Evolutionary conservation across 2,888 invertebrate species (phyloP).

Genomic region (Scaptomyza polygonia): DNA sequence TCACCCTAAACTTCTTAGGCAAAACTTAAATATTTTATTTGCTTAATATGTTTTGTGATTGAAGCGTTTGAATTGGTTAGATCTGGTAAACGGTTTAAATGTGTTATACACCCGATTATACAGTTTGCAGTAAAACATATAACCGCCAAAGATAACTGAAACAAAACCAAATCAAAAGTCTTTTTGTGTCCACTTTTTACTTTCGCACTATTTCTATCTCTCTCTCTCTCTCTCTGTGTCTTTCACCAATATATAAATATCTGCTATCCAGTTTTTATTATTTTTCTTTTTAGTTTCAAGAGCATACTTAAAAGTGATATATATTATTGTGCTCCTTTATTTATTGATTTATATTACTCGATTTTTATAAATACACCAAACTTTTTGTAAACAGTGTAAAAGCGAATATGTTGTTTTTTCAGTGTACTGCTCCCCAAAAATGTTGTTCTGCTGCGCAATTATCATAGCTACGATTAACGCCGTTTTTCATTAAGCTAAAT

Average conservation of each 20-base stretch:
- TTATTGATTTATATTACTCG: slow-evolving; percentile 31
- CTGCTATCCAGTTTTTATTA: slow-evolving; percentile 30
- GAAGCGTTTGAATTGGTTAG: slow-evolving; percentile 47
- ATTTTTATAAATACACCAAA: slow-evolving; percentile 55
- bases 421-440: slow-evolving; percentile 76
- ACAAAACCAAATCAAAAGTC: slow-evolving; percentile 25
- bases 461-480: slow-evolving; percentile 73
- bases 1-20: slow-evolving; percentile 15
- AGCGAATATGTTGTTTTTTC: slow-evolving; percentile 79
- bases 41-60: slow-evolving; percentile 44
- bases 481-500: slow-evolving; percentile 76
- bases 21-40: slow-evolving; percentile 36
- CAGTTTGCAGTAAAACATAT: slow-evolving; percentile 33
- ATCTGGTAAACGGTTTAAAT: slow-evolving; percentile 61
- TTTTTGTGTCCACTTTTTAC: slow-evolving; percentile 18
- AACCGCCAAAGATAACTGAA: background rate
- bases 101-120: slow-evolving; percentile 52
- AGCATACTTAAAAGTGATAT: slow-evolving; percentile 9
- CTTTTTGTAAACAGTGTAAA: slow-evolving; percentile 78
- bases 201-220: slow-evolving; percentile 1
- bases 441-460: slow-evolving; percentile 74
- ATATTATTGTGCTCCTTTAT: slow-evolving; percentile 14
- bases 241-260: slow-evolving; percentile 2
- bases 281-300: slow-evolving; percentile 15
- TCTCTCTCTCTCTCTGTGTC: slow-evolving; percentile 21